Evolutionary conservation across 2,888 invertebrate species (phyloP).

Genomic region (Bombylius discolor): DNA sequence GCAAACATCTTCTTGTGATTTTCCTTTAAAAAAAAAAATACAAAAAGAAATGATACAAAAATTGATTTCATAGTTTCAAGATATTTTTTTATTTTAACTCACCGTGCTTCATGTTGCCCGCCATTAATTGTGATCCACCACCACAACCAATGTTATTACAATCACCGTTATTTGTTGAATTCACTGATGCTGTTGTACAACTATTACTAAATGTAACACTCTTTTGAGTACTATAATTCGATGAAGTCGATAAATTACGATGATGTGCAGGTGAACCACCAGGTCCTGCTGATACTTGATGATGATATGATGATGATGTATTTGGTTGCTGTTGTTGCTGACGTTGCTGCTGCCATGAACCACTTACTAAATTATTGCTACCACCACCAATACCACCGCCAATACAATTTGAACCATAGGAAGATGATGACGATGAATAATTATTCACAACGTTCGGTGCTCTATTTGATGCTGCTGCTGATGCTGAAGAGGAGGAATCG

Average conservation of each 20-base stretch:
- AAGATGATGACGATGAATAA: slow-evolving; percentile 41
- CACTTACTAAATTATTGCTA: slow-evolving; percentile 26
- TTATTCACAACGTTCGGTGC: slow-evolving; percentile 15
- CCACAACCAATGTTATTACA: slow-evolving; percentile 29
- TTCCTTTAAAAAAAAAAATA: slow-evolving; percentile 42
- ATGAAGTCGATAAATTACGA: slow-evolving; percentile 34
- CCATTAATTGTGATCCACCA: slow-evolving; percentile 36
- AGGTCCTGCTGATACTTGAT: slow-evolving; percentile 15
- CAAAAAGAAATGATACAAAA: neutral
- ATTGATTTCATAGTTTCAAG: neutral
- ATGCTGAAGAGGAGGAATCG: slow-evolving; percentile 37
- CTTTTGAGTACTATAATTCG: slow-evolving; percentile 36
- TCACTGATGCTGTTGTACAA: slow-evolving; percentile 19
- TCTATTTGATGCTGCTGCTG: slow-evolving; percentile 23
- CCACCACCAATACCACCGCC: slow-evolving; percentile 36
- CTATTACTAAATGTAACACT: slow-evolving; percentile 35
- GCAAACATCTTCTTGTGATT: slow-evolving; percentile 83
- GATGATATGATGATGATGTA: slow-evolving; percentile 26
- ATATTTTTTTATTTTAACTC: neutral
- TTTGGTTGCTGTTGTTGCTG: slow-evolving; percentile 13
- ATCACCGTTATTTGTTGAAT: slow-evolving; percentile 21
- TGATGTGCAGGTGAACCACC: slow-evolving; percentile 25
- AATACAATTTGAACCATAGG: slow-evolving; percentile 47
- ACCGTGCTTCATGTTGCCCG: slow-evolving; percentile 39
- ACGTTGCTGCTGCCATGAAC: slow-evolving; percentile 21